These are phyloP conservation scores for Hemiprocne comata DNA, from an alignment of 2,113 vertebrate genomes.

Conservation along the genomic window DNA sequence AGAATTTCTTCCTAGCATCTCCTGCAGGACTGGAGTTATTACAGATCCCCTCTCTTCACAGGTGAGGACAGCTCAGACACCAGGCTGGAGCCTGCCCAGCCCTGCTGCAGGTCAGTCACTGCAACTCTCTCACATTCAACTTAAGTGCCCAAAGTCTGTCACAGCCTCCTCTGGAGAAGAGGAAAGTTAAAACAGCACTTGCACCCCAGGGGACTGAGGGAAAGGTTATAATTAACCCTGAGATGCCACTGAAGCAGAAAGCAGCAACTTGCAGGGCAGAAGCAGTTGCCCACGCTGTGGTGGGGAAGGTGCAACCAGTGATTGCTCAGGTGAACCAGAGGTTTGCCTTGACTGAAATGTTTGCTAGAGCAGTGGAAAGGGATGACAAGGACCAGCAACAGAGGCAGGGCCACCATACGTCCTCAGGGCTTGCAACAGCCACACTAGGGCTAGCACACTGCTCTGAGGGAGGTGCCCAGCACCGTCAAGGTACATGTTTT, in stretches of 20 bases:
- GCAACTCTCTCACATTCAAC: background rate
- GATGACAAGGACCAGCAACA: background rate
- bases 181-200: background rate
- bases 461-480: background rate
- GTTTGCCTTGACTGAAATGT: background rate
- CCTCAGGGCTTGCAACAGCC: background rate
- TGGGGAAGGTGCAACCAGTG: background rate
- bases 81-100: background rate
- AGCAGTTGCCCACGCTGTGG: fast-evolving
- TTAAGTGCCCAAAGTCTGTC: background rate
- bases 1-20: background rate
- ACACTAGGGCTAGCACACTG: background rate
- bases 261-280: background rate
- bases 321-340: background rate
- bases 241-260: background rate
- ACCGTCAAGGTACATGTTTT: background rate
- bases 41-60: background rate
- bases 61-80: fast-evolving
- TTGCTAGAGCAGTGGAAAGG: background rate
- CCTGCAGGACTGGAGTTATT: background rate
- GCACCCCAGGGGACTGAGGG: background rate
- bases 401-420: fast-evolving
- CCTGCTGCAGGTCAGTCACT: background rate
- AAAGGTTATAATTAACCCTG: background rate
- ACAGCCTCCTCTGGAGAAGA: background rate